Percentiles rank a stretch among this genome's conserved stretches.
These are phyloP conservation scores for Aurelia aurita complex sp. Pacific DNA, from an alignment of 30 jellyfish, hydroid and myxozoan species.

Conservation along the genomic window DNA sequence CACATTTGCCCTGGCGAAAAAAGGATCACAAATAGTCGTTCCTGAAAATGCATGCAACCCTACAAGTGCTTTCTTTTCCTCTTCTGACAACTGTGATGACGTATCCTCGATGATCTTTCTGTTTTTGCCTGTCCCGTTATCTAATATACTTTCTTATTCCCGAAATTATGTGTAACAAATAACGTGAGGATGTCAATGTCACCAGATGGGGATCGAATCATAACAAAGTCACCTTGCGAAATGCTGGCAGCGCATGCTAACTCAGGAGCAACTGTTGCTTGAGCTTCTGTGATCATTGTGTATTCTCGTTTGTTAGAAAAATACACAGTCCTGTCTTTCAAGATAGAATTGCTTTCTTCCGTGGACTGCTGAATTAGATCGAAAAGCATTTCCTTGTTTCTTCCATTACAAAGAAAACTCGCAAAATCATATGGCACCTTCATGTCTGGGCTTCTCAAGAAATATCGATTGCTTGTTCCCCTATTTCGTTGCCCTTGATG, in stretches of 20 bases:
- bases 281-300: slow-evolving; percentile 5
- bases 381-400: slow-evolving; percentile 40
- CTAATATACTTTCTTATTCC: neutral
- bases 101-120: slow-evolving; percentile 1
- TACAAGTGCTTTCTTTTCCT: slow-evolving; percentile 3
- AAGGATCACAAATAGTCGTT: neutral
- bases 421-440: neutral
- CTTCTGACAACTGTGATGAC: slow-evolving; percentile 3
- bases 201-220: slow-evolving; percentile 4
- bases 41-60: slow-evolving; percentile 10
- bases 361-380: slow-evolving; percentile 5
- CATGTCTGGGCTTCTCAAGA: slow-evolving; percentile 36
- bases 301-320: neutral
- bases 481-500: slow-evolving; percentile 23
- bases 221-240: neutral
- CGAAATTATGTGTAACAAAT: slow-evolving; percentile 1
- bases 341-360: neutral
- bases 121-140: slow-evolving; percentile 1
- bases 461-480: slow-evolving; percentile 32
- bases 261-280: slow-evolving; percentile 1
- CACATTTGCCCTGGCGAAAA: neutral
- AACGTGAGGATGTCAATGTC: slow-evolving; percentile 5
- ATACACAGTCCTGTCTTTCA: neutral
- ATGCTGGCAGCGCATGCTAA: neutral
- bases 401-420: slow-evolving; percentile 18